Conservation (phyloP, 2,113 vertebrate species). For the Narcine bancroftii region DNA sequence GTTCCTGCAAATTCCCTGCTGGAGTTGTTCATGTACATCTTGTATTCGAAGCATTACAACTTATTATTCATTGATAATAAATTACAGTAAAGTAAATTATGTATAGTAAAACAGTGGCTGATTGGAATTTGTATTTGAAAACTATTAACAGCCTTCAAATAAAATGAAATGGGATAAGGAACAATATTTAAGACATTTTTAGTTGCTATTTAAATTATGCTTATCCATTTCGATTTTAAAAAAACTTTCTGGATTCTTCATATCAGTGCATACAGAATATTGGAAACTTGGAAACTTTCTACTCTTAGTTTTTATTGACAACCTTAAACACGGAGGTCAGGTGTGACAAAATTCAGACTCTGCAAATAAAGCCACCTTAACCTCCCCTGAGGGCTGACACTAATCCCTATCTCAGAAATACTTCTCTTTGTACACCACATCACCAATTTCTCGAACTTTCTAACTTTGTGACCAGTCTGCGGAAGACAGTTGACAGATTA, state of each 20-base stretch:
- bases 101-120: neutral
- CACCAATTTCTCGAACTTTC: constrained; percentile 10
- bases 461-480: neutral
- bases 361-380: neutral
- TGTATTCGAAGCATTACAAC: neutral
- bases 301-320: neutral
- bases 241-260: neutral
- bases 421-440: neutral
- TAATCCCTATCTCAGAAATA: neutral
- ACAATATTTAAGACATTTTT: neutral
- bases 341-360: constrained; percentile 19
- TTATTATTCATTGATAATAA: neutral
- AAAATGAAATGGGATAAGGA: neutral
- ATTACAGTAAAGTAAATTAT: neutral
- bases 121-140: neutral
- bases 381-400: neutral
- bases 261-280: neutral
- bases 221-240: neutral
- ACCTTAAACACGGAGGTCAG: neutral
- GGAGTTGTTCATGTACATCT: neutral
- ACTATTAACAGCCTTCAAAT: neutral
- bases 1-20: neutral
- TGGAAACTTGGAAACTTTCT: neutral
- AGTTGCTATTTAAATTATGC: neutral
- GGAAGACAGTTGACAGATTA: neutral